Evolutionary conservation across 2,113 vertebrate species (phyloP).

Genomic region (Bubo bubo): DNA sequence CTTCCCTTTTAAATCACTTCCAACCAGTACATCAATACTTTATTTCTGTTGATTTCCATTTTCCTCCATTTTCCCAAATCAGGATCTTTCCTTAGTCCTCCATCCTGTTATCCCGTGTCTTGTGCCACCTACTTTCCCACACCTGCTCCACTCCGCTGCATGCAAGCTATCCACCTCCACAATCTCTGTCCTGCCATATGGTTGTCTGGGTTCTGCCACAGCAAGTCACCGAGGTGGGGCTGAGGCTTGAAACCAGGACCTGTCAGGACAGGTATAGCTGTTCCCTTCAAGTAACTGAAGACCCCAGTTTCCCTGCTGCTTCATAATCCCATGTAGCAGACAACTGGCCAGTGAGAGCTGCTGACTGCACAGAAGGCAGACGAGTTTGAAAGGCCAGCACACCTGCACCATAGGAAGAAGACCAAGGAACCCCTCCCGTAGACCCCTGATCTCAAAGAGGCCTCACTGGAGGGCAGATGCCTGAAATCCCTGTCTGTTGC

Average conservation of each 20-base stretch:
- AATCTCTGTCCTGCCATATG: neutral
- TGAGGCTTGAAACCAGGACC: neutral
- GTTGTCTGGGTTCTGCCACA: neutral
- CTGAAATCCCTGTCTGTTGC: neutral
- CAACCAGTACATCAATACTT: neutral
- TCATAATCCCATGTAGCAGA: neutral
- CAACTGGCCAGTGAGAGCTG: neutral
- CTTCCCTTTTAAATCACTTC: neutral
- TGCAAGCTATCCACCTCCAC: neutral
- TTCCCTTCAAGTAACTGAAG: neutral
- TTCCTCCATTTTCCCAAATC: neutral
- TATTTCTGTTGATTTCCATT: neutral
- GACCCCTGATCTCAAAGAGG: neutral
- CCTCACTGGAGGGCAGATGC: neutral
- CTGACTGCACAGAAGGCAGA: neutral
- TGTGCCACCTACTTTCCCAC: neutral
- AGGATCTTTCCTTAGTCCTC: neutral
- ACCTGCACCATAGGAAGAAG: rapidly evolving
- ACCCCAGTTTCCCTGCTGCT: neutral
- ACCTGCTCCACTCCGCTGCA: neutral
- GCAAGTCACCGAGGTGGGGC: neutral
- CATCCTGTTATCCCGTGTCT: neutral
- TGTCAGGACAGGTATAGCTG: neutral
- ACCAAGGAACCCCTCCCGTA: neutral
- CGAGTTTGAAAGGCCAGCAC: rapidly evolving